Base-by-base conservation (phyloP, 2,888 invertebrate species). In the Strigamia maritima region DNA sequence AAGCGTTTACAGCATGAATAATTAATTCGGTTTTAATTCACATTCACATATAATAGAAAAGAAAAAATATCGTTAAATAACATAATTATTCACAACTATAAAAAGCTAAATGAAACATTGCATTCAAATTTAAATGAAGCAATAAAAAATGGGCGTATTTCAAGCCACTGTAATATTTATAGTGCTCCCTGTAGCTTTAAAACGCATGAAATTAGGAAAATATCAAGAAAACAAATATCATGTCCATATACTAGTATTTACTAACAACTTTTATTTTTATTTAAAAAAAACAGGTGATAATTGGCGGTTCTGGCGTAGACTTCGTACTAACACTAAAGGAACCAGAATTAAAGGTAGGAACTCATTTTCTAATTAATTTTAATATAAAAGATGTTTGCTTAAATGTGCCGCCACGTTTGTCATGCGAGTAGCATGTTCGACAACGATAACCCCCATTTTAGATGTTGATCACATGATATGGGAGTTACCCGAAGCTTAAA, bases 251-350 rank as follows among this genome's bases (percentile, higher is more conserved):
- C 10, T 10, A 44, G 2, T 12, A 2, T 10, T 10, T 8, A 38
- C 6, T 10, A 44, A 44, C 2, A 35, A 54, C 7, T 75, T 26
- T 76, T 31, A 79, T 76, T 19, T 75, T 24, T 76, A 24, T 54
- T 49, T 77, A 70, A 79, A n/a, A 31, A 40, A 79, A 82, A 76
- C 75, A 85, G 84, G 82, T 84, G 0, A 83, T 84, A 19, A 81
- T 85, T 80, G 85, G 85, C 44, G 85, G 84, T 10, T 81, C 84
- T 14, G 83, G 84, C 77, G 82, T 85, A 28, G 85, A 85, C 81
- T 84, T 84, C 40, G 77, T 81, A 14, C 80, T 80, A 12, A 81
- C 80, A 75, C 77, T 82, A 10, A 40, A 24, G 4, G 60, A 79
- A 4, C 81, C 81, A 31, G 79, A 81, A 60, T 28, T 82, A 24